These are phyloP conservation scores for Synaphobranchus kaupii DNA, from an alignment of 2,797 vertebrate species.

Conservation along the genomic window DNA sequence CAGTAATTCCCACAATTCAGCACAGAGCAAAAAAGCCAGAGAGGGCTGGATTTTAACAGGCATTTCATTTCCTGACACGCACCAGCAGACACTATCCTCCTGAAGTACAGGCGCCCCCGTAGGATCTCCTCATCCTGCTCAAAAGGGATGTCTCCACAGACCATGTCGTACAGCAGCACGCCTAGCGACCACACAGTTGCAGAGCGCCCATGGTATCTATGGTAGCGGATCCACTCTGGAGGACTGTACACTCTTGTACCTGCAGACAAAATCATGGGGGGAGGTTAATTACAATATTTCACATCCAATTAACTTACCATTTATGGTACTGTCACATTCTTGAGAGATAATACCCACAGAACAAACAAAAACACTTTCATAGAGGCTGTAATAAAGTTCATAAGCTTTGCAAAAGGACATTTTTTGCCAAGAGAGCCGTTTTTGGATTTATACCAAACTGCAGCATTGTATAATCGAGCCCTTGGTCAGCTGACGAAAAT, in stretches of 20 bases:
- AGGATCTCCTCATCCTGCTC: constrained; percentile 82
- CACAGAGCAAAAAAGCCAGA: not conserved
- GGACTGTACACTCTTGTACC: constrained; percentile 82
- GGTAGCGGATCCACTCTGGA: constrained; percentile 81
- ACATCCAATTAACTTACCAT: not conserved
- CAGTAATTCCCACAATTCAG: not conserved
- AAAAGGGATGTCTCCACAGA: constrained; percentile 83
- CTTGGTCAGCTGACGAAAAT: constrained; percentile 62
- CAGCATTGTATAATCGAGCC: constrained; percentile 35
- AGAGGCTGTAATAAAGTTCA: not conserved
- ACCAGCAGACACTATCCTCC: constrained; percentile 79
- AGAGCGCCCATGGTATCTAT: constrained; percentile 81
- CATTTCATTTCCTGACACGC: constrained; percentile 12
- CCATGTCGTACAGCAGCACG: constrained; percentile 82
- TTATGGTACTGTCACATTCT: not conserved
- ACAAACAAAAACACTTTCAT: not conserved
- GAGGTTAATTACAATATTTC: not conserved
- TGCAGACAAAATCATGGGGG: constrained; percentile 37
- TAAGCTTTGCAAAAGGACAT: not conserved
- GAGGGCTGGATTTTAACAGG: not conserved
- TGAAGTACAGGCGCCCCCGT: constrained; percentile 74
- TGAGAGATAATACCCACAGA: not conserved
- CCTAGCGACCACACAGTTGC: constrained; percentile 85
- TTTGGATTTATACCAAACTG: not conserved
- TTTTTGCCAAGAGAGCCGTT: not conserved